Evolutionary conservation across 2,888 invertebrate species (phyloP).

Genomic region (Griposia aprilina): DNA sequence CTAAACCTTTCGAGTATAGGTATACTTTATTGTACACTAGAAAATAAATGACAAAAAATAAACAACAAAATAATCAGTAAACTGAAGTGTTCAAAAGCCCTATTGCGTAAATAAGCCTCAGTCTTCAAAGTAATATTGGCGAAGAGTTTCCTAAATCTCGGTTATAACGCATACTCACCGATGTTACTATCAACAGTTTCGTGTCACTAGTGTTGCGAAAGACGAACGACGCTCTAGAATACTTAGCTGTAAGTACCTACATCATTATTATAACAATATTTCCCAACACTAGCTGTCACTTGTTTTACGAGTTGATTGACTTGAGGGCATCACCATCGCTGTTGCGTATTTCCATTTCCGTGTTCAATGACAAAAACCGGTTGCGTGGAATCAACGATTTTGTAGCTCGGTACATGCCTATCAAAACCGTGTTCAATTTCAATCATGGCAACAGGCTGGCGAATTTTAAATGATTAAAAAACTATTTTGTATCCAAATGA

Average conservation of each 20-base stretch:
- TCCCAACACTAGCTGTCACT: slow-evolving; percentile 33
- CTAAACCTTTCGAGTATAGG: too few relatives aligned
- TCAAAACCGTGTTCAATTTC: too few relatives aligned
- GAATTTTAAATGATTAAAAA: not conserved
- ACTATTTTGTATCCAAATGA: not conserved
- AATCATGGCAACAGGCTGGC: too few relatives aligned
- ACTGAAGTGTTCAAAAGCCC: not conserved
- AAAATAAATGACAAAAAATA: not conserved
- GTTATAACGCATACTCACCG: slow-evolving; percentile 23
- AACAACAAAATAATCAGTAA: not conserved
- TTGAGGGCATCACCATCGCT: slow-evolving; percentile 20
- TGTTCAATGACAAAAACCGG: not conserved
- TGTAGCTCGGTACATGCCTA: too few relatives aligned
- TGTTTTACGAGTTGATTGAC: slow-evolving; percentile 12
- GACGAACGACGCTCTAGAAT: slow-evolving; percentile 6
- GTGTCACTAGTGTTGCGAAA: slow-evolving; percentile 34
- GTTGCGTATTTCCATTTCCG: not conserved
- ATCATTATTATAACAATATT: slow-evolving; percentile 21
- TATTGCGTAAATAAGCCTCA: slow-evolving; percentile 33
- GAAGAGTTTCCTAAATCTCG: slow-evolving; percentile 25
- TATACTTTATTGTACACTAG: not conserved
- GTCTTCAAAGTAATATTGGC: slow-evolving; percentile 32
- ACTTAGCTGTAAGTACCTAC: slow-evolving; percentile 1
- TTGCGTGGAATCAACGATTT: too few relatives aligned
- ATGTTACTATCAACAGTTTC: slow-evolving; percentile 27